Base-by-base conservation (phyloP, 2,113 vertebrate genomes). In the Takifugu flavidus region DNA sequence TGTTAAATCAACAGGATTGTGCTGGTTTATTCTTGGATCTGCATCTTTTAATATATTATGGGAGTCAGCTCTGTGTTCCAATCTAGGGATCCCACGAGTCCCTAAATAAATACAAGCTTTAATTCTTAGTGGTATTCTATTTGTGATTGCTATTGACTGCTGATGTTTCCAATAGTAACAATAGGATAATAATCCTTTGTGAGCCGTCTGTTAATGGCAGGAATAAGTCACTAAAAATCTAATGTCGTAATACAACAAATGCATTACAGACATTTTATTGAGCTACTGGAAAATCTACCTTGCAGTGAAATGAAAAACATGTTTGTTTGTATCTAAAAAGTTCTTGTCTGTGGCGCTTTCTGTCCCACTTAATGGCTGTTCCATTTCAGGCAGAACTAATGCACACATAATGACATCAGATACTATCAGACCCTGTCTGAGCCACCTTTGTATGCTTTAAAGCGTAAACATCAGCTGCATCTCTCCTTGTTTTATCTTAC, bases 301-400 rank as follows among this genome's bases (percentile, higher is more conserved):
- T 59, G n/a, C 25, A 59, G 50, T 50, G 54, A 55, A 14, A 73
- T 49, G 39, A 49, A 31, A 58, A 28, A 20, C 20, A 20, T 28
- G 20, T 61, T 59, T 13, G 8, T 52, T 46, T 56, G 60, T 64
- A 67, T 53, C 31, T 31, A 43, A 7, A 39, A 44, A 11, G 29
- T 53, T 65, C 50, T 46, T 20, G 56, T 52, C 25, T 28, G 51
- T 45, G 10, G 27, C 6, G 31, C 59, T 59, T 10, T 25, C 56
- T 68, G 66, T 42, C 66, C 57, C 52, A 72, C 56, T 69, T 65
- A 67, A 34, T 15, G 4, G 12, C 46, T 67, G 25, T 67, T 75
- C 44, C 58, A 67, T 69, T 64, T 13, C 49, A 29, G 57, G 62
- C 69, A 61, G 46, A 72, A 49, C 56, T 70, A 62, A 65, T 42